Evolutionary conservation across 2,888 invertebrate genomes (phyloP), one percentile per base, ranked within the genome.

Genomic region (Oscheius sp.): DNA sequence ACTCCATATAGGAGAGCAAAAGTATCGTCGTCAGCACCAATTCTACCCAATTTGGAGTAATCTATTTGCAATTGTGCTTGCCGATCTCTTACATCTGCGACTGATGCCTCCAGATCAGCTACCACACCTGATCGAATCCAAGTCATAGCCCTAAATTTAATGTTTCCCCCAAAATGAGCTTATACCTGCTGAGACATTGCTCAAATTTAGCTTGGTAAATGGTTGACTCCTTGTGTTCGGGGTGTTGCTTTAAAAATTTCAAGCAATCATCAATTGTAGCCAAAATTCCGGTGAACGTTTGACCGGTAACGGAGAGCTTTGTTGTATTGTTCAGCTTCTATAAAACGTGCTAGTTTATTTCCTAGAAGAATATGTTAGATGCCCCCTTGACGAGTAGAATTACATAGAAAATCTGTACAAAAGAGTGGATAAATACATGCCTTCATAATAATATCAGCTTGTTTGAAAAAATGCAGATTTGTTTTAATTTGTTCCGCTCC

Each of bases 391-490:
- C n/a, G n/a, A n/a, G n/a, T n/a, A n/a, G n/a, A n/a, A n/a, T n/a
- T n/a, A n/a, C n/a, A n/a, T n/a, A n/a, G n/a, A 53, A 53, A 37
- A 37, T 37, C 15, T 37, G 37, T 10, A 37, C 15, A 37, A 37
- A 37, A n/a, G n/a, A n/a, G 46, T 31, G 33, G 50, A 15, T n/a
- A 42, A 27, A 12, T 50, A 2, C 33, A 27, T 31, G 75, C 77
- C 75, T 85, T 86, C 80, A 85, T 82, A 42, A 85, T 81, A 69
- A 77, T 73, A 70, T 85, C 84, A 27, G 82, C 83, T 61, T 86
- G 85, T 27, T 82, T 81, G 72, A 86, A 85, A 65, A 83, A 86
- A 68, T 86, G 78, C 15, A 85, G 72, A 72, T 86, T 86, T 8
- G 84, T 78, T 55, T 81, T 83, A 64, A 85, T 81, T 50, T 82